These are phyloP conservation scores for Meandrusa payeni DNA, from an alignment of 2,888 invertebrate species.

Conservation along the genomic window DNA sequence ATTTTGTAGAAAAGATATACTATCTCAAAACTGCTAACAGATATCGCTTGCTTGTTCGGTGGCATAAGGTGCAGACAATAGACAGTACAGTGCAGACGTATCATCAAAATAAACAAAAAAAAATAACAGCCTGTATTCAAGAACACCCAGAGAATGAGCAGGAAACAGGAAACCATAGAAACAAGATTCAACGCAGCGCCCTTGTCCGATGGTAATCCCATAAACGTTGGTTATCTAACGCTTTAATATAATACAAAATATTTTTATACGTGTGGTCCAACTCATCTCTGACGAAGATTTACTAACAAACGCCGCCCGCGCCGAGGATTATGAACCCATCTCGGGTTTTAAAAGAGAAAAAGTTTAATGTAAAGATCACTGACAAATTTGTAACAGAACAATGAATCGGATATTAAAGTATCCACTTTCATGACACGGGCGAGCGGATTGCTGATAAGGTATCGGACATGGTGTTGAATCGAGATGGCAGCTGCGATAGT, in stretches of 20 bases:
- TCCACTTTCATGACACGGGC: conserved; percentile 76
- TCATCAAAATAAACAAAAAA: no score
- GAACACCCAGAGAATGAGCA: conserved; percentile 30
- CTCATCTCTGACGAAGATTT: conserved; percentile 62
- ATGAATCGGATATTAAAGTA: conserved; percentile 80
- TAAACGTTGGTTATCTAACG: conserved; percentile 38
- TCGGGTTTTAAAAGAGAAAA: conserved; percentile 75
- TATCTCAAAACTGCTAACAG: no score
- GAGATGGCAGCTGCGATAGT: conserved; percentile 26
- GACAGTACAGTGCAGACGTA: no score
- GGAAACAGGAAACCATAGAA: conserved; percentile 36
- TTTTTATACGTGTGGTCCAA: conserved; percentile 71
- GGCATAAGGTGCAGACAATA: no score
- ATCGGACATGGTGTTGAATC: conserved; percentile 41
- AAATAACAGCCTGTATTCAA: conserved; percentile 14
- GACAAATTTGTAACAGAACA: conserved; percentile 81
- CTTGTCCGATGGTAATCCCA: conserved; percentile 35
- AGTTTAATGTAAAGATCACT: conserved; percentile 79
- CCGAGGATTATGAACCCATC: conserved; percentile 70
- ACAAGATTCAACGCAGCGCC: conserved; percentile 41
- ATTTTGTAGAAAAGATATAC: not conserved
- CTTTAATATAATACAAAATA: conserved; percentile 47
- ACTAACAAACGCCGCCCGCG: conserved; percentile 61
- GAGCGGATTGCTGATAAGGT: conserved; percentile 64
- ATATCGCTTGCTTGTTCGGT: no score